Evolutionary conservation across 2,797 vertebrate species (phyloP).

Genomic region (Amblyraja radiata): DNA sequence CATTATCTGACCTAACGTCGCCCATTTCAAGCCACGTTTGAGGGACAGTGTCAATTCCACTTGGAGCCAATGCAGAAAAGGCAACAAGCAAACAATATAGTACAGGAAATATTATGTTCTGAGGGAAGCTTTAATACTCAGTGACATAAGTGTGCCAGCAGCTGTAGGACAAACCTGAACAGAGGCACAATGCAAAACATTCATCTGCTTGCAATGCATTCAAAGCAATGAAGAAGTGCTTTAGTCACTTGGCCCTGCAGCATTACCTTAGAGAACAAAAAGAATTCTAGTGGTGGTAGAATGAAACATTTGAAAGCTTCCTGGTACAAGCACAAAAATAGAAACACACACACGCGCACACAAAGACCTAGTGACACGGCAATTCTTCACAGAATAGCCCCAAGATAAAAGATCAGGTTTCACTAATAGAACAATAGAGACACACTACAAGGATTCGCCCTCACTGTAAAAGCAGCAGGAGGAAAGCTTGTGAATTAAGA

Average conservation of each 20-base stretch:
- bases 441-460: neutral
- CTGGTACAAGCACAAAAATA: neutral
- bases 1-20: neutral
- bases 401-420: neutral
- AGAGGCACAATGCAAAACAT: neutral
- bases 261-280: neutral
- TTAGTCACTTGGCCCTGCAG: neutral
- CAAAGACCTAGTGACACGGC: neutral
- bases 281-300: neutral
- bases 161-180: neutral
- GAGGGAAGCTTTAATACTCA: neutral
- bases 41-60: neutral
- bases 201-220: neutral
- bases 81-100: neutral
- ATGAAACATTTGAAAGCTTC: neutral
- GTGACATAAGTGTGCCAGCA: neutral
- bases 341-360: neutral
- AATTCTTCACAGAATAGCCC: neutral
- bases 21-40: neutral
- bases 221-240: neutral
- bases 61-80: neutral
- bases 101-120: neutral
- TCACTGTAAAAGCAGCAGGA: neutral
- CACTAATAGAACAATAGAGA: constrained; percentile 8
- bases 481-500: neutral